A percentile compares a stretch with the other conserved stretches of the same genome.
Conservation (phyloP, 2,888 invertebrate species). For the Dryocosmus kuriphilus region DNA sequence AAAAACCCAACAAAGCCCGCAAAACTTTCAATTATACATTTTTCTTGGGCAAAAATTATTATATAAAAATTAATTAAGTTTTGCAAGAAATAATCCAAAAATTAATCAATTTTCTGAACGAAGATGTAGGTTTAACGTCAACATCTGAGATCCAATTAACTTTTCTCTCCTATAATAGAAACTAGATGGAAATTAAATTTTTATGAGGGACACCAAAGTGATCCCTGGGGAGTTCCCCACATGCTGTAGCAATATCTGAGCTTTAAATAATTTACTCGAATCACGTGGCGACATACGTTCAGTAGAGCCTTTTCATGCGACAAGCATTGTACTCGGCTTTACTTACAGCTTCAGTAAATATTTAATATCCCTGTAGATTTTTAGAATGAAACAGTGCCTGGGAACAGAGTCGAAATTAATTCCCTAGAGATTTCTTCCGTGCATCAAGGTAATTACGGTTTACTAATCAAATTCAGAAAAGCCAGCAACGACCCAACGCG, state of each 20-base stretch:
- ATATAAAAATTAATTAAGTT: no score
- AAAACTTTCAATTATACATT: no score
- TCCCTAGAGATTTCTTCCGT: constrained; percentile 14
- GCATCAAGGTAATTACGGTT: constrained; percentile 22
- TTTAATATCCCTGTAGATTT: not conserved
- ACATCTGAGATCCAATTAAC: constrained; percentile 15
- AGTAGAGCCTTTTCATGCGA: constrained; percentile 13
- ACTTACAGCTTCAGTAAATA: constrained; percentile 20
- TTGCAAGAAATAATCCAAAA: not conserved
- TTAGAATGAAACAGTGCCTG: not conserved
- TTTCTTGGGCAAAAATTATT: no score
- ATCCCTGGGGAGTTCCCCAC: constrained; percentile 33
- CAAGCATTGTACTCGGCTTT: constrained; percentile 23
- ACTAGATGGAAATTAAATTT: constrained; percentile 29
- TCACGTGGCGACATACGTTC: constrained; percentile 32
- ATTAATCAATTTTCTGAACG: not conserved
- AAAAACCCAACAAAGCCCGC: no score
- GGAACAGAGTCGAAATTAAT: not conserved
- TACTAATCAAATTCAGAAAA: constrained; percentile 26
- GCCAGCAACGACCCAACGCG: not conserved
- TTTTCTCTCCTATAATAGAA: constrained; percentile 27
- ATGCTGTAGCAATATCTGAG: constrained; percentile 33
- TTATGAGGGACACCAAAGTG: constrained; percentile 27
- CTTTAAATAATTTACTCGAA: constrained; percentile 34
- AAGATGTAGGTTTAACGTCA: not conserved